Percentiles rank a stretch among this genome's conserved stretches.
phyloP scores from a whole-genome alignment of 2,113 vertebrate species.

The Mobula hypostoma region DNA sequence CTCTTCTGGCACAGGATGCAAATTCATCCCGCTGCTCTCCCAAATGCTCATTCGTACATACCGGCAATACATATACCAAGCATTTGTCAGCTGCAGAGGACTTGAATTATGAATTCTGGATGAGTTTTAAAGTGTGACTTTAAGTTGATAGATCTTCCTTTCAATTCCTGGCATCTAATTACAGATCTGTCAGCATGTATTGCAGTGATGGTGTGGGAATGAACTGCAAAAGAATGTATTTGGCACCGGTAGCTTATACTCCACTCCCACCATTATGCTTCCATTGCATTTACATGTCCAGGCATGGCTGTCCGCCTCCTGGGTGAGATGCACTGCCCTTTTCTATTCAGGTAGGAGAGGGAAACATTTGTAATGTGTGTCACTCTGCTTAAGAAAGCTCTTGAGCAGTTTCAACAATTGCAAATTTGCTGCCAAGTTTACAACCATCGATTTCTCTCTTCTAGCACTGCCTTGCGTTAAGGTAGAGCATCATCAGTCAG shows the following conservation, averaged over 20 bases:
- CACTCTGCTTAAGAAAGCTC: not conserved
- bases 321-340: not conserved
- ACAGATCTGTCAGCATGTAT: not conserved
- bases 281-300: not conserved
- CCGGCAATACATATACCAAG: too few species aligned
- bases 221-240: not conserved
- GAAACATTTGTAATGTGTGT: not conserved
- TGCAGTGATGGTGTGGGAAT: not conserved
- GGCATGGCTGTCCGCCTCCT: not conserved
- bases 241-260: not conserved
- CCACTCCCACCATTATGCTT: not conserved
- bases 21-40: too few species aligned
- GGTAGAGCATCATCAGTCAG: not conserved
- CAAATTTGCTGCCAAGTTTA: not conserved
- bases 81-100: too few species aligned
- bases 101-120: not conserved
- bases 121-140: not conserved
- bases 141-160: not conserved
- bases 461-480: not conserved
- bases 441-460: too few species aligned
- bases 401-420: not conserved
- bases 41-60: too few species aligned
- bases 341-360: not conserved
- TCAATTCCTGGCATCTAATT: not conserved
- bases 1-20: too few species aligned